Evolutionary conservation across 2,888 invertebrate genomes (phyloP).

Genomic region (Ctena decussata): DNA sequence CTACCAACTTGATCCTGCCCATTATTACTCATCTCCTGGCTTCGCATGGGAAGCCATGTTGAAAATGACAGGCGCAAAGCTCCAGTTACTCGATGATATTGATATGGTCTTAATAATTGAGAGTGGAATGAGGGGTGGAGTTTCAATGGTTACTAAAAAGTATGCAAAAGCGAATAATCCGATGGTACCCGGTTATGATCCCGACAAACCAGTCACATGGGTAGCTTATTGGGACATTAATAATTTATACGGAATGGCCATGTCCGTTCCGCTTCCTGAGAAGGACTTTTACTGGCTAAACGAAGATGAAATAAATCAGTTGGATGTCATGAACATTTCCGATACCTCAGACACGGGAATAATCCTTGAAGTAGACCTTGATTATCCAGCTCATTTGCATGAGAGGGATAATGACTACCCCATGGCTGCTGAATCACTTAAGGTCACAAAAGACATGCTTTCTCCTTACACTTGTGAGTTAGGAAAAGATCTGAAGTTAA

Average conservation of each 20-base stretch:
- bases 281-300: conserved; percentile 41
- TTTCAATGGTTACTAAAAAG: conserved; percentile 65
- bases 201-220: conserved; percentile 42
- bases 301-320: conserved; percentile 5
- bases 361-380: neutral
- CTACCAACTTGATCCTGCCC: conserved; percentile 75
- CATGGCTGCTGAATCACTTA: neutral
- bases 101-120: conserved; percentile 73
- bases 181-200: conserved; percentile 61
- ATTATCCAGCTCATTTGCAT: neutral
- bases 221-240: conserved; percentile 25
- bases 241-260: conserved; percentile 23
- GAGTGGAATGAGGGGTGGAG: conserved; percentile 56
- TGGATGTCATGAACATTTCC: neutral
- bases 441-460: conserved; percentile 11
- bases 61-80: conserved; percentile 70
- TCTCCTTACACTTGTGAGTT: conserved; percentile 29
- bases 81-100: conserved; percentile 75
- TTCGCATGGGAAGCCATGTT: conserved; percentile 81
- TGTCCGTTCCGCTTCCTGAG: conserved; percentile 20
- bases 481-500: conserved; percentile 8
- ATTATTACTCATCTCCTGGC: conserved; percentile 77
- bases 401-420: neutral
- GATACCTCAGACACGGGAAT: neutral
- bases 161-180: conserved; percentile 77